Evolutionary conservation across 2,113 vertebrate species (phyloP).

Genomic region (Tychaedon coryphoeus): DNA sequence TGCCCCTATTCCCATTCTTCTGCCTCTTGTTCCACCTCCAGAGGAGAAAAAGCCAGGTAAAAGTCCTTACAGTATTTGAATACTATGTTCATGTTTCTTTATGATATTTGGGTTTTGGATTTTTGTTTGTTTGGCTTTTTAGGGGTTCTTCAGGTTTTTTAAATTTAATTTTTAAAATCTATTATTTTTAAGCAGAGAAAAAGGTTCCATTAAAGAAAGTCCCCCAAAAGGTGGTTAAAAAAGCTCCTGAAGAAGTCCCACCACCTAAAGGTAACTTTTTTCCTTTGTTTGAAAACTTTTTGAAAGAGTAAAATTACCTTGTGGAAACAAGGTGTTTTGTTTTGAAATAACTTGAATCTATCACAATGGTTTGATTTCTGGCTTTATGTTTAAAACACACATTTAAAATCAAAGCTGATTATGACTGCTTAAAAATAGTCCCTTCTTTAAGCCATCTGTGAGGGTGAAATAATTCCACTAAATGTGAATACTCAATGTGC

Average conservation of each 20-base stretch:
- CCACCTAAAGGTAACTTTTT: constrained; percentile 68
- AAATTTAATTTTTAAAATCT: neutral
- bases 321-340: neutral
- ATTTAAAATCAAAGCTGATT: neutral
- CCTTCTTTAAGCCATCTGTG: neutral
- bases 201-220: constrained; percentile 73
- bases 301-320: neutral
- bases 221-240: constrained; percentile 69
- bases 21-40: constrained; percentile 66
- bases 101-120: neutral
- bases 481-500: neutral
- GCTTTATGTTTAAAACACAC: neutral
- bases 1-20: constrained; percentile 66
- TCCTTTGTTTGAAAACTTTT: neutral
- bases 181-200: constrained; percentile 59
- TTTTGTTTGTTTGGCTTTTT: neutral
- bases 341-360: neutral
- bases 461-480: neutral
- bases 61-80: neutral
- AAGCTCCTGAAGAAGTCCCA: constrained; percentile 66
- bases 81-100: neutral
- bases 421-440: neutral
- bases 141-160: neutral
- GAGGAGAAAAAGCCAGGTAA: constrained; percentile 74
- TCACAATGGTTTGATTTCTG: neutral